Percentiles rank a stretch among this genome's conserved stretches.
Evolutionary conservation across 2,113 vertebrate species (phyloP).

Genomic region (Apteryx owenii): DNA sequence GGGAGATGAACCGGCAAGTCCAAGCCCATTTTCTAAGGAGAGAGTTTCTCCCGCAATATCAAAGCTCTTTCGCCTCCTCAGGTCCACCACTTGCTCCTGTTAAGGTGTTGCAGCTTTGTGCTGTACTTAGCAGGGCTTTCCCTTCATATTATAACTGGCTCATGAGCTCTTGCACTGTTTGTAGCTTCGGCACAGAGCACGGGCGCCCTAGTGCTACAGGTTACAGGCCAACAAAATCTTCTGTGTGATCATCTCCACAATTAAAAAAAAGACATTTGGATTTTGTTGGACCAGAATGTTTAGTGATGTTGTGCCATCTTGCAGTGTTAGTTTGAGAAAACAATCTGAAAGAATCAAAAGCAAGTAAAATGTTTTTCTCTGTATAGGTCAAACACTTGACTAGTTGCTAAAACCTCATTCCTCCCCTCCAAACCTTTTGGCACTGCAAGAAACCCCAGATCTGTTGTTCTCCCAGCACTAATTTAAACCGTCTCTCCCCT

Average conservation of each 20-base stretch:
- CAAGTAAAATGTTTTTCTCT: background rate
- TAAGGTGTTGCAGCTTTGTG: fast-evolving
- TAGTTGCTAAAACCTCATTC: background rate
- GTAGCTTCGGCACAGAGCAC: fast-evolving
- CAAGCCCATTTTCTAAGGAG: background rate
- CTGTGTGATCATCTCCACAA: background rate
- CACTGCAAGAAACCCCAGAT: background rate
- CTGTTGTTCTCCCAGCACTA: background rate
- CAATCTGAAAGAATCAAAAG: background rate
- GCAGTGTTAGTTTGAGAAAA: background rate
- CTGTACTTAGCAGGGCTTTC: background rate
- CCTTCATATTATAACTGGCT: fast-evolving
- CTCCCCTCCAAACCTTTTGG: background rate
- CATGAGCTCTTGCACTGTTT: background rate
- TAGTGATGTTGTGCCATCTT: background rate
- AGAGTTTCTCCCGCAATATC: fast-evolving
- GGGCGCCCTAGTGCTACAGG: background rate
- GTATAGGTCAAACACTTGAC: background rate
- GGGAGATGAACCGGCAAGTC: fast-evolving
- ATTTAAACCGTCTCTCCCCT: background rate
- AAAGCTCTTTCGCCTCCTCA: fast-evolving
- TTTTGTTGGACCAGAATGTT: background rate
- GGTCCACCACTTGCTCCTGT: background rate
- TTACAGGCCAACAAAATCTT: background rate
- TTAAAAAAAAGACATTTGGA: too few relatives aligned